These are phyloP conservation scores for Morelia viridis DNA, from an alignment of 2,797 vertebrate species.

Conservation along the genomic window DNA sequence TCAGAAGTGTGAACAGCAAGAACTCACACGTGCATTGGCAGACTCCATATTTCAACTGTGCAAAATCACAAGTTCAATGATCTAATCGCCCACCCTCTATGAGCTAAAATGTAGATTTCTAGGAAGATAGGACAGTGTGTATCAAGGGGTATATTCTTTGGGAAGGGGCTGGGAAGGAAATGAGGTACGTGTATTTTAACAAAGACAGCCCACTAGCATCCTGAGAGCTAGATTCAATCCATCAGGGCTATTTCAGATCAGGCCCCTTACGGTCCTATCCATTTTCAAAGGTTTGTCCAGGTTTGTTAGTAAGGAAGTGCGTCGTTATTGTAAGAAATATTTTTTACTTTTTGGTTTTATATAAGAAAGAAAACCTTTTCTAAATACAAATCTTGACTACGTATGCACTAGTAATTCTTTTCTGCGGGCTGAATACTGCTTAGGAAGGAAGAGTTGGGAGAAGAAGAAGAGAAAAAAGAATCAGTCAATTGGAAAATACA, in stretches of 20 bases:
- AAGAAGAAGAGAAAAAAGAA: neutral
- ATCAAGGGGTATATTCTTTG: neutral
- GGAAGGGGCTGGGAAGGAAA: neutral
- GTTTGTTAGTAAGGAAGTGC: no score
- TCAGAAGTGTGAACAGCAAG: slow-evolving; percentile 6
- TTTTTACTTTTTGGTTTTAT: neutral
- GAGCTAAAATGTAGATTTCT: neutral
- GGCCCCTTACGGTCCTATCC: neutral
- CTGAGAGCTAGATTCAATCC: no score
- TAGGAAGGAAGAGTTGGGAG: neutral
- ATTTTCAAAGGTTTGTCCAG: neutral
- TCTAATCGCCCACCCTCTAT: neutral
- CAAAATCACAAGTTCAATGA: neutral
- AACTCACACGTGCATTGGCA: neutral
- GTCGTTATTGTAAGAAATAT: neutral
- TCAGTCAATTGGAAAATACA: neutral
- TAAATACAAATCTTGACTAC: neutral
- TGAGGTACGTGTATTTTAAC: neutral
- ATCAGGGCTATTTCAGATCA: neutral
- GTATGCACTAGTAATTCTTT: neutral
- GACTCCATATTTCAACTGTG: neutral
- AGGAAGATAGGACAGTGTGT: neutral
- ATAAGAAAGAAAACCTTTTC: neutral
- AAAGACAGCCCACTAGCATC: no score
- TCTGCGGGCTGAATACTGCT: neutral